Evolutionary conservation across 2,888 invertebrate genomes (phyloP).

Genomic region (Sylvicola cinctus): DNA sequence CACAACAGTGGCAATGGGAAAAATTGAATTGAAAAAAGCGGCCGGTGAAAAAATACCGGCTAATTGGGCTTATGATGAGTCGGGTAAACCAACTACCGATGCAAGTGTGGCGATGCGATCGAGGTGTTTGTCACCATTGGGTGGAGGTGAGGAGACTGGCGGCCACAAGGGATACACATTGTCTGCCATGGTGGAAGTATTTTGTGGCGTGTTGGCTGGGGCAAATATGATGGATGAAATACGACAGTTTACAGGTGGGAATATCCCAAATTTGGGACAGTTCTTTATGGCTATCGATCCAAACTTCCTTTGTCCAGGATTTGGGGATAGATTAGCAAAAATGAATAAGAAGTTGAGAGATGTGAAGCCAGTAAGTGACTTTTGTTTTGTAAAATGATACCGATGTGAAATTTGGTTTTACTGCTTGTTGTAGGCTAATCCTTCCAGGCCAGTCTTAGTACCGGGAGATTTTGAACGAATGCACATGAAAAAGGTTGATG

Average conservation of each 20-base stretch:
- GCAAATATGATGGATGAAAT: constrained; percentile 17
- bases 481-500: no score
- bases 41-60: constrained; percentile 48
- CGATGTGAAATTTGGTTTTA: no score
- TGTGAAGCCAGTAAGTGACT: no score
- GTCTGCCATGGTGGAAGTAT: constrained; percentile 55
- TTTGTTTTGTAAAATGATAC: no score
- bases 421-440: no score
- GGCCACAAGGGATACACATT: constrained; percentile 73
- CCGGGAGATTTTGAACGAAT: no score
- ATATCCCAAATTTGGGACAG: constrained; percentile 53
- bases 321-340: no score
- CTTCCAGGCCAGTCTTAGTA: no score
- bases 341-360: no score
- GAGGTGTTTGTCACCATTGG: constrained; percentile 37
- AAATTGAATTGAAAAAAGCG: constrained; percentile 57
- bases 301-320: no score
- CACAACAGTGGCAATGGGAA: constrained; percentile 68
- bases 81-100: constrained; percentile 36
- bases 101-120: constrained; percentile 33
- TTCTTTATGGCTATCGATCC: constrained; percentile 63
- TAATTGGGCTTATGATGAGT: constrained; percentile 56
- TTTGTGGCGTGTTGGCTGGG: constrained; percentile 55
- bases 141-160: constrained; percentile 40
- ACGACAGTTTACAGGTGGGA: constrained; percentile 41